Conservation (phyloP, 2,797 vertebrate genomes). For the Margarornis squamiger region DNA sequence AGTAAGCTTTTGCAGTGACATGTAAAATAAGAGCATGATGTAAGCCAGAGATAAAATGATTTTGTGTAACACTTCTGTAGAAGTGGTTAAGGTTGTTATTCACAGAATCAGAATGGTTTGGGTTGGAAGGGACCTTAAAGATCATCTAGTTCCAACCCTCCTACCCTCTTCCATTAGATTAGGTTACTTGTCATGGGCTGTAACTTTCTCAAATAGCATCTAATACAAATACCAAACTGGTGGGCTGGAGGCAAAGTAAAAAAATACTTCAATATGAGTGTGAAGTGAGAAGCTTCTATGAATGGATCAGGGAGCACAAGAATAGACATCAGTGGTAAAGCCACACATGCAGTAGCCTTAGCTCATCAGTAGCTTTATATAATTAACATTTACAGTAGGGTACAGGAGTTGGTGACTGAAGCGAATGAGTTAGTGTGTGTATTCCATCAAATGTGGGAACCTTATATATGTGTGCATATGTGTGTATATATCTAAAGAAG, state of each 20-base stretch:
- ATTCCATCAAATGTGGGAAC: background rate
- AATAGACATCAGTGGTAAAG: background rate
- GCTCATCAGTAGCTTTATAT: background rate
- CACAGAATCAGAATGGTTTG: background rate
- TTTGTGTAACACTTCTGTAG: background rate
- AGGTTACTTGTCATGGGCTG: background rate
- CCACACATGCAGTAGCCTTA: background rate
- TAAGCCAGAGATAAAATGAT: background rate
- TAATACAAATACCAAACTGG: background rate
- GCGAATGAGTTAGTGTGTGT: background rate
- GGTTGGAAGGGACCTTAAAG: background rate
- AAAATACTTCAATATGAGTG: background rate
- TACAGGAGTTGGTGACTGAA: background rate
- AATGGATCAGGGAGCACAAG: background rate
- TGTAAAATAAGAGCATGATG: background rate
- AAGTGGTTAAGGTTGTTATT: background rate
- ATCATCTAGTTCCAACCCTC: background rate
- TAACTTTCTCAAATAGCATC: background rate
- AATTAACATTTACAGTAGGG: background rate
- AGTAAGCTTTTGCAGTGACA: background rate
- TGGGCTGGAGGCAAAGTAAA: background rate
- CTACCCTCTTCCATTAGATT: background rate
- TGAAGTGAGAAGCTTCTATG: background rate
- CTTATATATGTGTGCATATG: rapidly evolving
- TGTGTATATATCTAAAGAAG: background rate